Conservation (phyloP, 2,797 vertebrate genomes). For the Platalea minor region DNA sequence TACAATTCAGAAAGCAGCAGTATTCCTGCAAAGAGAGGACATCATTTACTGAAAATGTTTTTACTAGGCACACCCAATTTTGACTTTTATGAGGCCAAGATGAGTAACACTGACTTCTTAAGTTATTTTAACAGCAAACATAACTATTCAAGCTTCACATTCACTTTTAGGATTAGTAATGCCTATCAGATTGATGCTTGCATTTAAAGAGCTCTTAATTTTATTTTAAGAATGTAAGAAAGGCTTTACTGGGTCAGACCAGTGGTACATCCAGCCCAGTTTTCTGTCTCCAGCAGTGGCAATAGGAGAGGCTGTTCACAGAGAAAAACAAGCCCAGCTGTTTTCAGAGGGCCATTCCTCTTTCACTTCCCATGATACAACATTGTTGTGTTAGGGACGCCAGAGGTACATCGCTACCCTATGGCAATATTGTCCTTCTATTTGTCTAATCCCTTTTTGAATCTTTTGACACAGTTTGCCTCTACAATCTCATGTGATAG, state of each 20-base stretch:
- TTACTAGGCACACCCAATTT: background rate
- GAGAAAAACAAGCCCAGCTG: background rate
- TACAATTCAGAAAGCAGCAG: background rate
- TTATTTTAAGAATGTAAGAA: background rate
- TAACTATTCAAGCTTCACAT: background rate
- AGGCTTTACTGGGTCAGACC: background rate
- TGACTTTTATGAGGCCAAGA: background rate
- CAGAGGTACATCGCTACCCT: background rate
- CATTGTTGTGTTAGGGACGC: background rate
- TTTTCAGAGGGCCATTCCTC: background rate
- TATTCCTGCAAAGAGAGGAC: background rate
- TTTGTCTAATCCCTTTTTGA: background rate
- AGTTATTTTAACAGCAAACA: background rate
- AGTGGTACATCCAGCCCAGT: background rate
- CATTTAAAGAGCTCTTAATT: background rate
- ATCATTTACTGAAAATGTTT: background rate
- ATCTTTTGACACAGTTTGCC: background rate
- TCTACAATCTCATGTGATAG: background rate
- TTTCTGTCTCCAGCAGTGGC: background rate
- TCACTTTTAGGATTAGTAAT: background rate
- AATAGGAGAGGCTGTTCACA: background rate
- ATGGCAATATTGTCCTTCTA: background rate
- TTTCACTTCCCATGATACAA: background rate
- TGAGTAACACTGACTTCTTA: background rate
- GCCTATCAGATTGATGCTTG: background rate